Evolutionary conservation across 2,888 invertebrate genomes (phyloP).

Genomic region (Spodoptera exigua): DNA sequence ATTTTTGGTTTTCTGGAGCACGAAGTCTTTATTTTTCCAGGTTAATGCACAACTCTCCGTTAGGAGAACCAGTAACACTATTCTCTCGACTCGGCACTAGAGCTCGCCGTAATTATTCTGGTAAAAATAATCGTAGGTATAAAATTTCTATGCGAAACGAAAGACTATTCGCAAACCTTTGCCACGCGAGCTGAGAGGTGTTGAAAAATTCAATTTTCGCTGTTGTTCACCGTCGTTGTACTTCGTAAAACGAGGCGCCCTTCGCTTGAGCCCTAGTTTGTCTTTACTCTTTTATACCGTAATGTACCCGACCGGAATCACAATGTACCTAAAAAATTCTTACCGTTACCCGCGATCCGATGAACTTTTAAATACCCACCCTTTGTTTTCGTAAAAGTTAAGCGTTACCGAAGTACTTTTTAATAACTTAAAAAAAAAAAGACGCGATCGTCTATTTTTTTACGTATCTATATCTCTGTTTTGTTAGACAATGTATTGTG

Average conservation of each 20-base stretch:
- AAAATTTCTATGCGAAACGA: not conserved
- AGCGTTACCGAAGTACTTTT: slow-evolving; percentile 18
- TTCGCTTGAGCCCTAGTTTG: not conserved
- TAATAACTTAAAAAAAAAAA: too few species aligned
- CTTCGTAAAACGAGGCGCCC: slow-evolving; percentile 10
- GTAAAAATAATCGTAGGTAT: too few species aligned
- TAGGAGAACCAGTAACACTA: too few species aligned
- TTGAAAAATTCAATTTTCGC: slow-evolving; percentile 24
- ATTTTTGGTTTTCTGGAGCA: too few species aligned
- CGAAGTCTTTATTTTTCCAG: too few species aligned
- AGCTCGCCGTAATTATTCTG: too few species aligned
- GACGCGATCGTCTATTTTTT: slow-evolving; percentile 13
- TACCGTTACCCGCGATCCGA: not conserved
- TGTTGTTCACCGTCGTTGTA: not conserved
- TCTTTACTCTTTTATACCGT: slow-evolving; percentile 15
- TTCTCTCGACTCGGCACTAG: too few species aligned
- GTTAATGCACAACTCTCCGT: too few species aligned
- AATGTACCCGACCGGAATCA: slow-evolving; percentile 19
- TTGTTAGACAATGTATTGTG: too few species aligned
- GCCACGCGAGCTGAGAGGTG: slow-evolving; percentile 2
- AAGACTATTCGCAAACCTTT: slow-evolving; percentile 1
- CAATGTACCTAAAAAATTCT: slow-evolving; percentile 13
- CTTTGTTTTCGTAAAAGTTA: slow-evolving; percentile 22
- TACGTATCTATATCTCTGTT: not conserved
- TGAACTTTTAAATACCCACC: slow-evolving; percentile 14